A percentile compares a stretch with the other conserved stretches of the same genome.
Conservation (phyloP, 1,140 invertebrate species). For the Spodoptera frugiperda region DNA sequence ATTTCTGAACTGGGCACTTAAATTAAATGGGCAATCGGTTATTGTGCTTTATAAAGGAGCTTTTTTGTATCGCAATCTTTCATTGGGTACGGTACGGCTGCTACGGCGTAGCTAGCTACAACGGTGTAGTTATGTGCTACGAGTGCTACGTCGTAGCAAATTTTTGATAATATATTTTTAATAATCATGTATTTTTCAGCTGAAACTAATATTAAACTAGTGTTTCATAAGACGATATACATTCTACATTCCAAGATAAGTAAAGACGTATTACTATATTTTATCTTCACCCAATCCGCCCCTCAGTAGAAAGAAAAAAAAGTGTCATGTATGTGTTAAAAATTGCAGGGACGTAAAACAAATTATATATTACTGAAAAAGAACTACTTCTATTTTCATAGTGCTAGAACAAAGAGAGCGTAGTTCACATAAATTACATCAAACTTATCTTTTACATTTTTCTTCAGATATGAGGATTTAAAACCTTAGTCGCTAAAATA, state of each 20-base stretch:
- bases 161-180: neutral
- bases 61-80: neutral
- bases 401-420: constrained; percentile 29
- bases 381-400: constrained; percentile 11
- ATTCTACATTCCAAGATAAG: too few species aligned
- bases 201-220: too few species aligned
- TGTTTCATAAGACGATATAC: too few species aligned
- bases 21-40: constrained; percentile 19
- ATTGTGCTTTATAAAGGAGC: neutral
- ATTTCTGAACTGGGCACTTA: constrained; percentile 33
- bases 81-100: neutral
- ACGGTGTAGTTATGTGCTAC: neutral
- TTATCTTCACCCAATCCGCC: too few species aligned
- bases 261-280: too few species aligned
- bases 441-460: constrained; percentile 39
- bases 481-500: constrained; percentile 21
- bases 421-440: constrained; percentile 38
- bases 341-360: neutral
- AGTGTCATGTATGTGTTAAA: too few species aligned
- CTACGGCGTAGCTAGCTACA: neutral
- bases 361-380: constrained; percentile 2
- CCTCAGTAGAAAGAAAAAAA: too few species aligned
- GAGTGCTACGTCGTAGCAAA: neutral
- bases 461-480: constrained; percentile 31
- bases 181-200: too few species aligned